Evolutionary conservation across 2,113 vertebrate species (phyloP).

Genomic region (Dicentrarchus labrax): DNA sequence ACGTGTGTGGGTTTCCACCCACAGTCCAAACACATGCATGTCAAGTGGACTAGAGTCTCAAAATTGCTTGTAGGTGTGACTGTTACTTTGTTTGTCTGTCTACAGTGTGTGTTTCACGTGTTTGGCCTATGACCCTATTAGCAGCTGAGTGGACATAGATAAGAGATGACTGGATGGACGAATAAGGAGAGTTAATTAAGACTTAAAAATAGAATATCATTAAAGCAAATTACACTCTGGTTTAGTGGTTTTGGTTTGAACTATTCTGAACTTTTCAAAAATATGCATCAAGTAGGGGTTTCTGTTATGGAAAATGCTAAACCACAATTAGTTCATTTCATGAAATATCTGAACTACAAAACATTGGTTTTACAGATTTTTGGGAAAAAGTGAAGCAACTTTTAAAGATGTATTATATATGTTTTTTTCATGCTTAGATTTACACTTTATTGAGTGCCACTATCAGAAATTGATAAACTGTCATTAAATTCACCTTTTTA

Average conservation of each 20-base stretch:
- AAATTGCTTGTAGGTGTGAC: not conserved
- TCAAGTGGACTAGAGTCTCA: not conserved
- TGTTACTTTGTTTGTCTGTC: not conserved
- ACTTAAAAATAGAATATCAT: no score
- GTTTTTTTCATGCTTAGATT: not conserved
- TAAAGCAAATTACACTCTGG: not conserved
- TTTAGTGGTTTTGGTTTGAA: not conserved
- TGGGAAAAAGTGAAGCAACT: not conserved
- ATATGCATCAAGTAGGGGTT: no score
- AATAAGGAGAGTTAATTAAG: no score
- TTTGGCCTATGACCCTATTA: not conserved
- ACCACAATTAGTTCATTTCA: no score
- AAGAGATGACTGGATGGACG: not conserved
- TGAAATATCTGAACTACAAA: no score
- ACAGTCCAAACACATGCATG: not conserved
- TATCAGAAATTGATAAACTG: not conserved
- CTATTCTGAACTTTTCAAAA: no score
- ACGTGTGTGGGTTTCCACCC: not conserved
- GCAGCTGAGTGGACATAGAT: not conserved
- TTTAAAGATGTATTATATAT: not conserved
- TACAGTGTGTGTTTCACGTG: not conserved
- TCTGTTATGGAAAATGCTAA: no score
- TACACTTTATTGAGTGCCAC: not conserved
- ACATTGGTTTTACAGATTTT: no score
- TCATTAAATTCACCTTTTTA: not conserved